phyloP scores from a whole-genome alignment of 64 coral and sea anemone genomes.

The Pachyseris speciosa region DNA sequence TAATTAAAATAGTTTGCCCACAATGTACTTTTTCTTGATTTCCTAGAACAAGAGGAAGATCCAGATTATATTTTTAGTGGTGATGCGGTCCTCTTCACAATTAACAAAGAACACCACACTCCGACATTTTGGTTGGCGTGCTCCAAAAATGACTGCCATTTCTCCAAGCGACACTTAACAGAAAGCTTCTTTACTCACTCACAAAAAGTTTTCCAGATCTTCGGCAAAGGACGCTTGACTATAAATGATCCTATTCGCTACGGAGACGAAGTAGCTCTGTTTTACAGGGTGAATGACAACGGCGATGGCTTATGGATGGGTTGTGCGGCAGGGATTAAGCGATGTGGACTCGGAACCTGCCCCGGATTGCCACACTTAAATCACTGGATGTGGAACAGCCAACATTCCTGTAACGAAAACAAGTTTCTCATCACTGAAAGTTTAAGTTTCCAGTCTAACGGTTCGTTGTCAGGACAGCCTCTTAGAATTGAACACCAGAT shows the following conservation, averaged over 20 bases:
- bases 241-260: neutral
- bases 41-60: neutral
- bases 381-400: neutral
- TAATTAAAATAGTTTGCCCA: neutral
- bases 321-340: neutral
- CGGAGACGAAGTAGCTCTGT: neutral
- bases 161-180: neutral
- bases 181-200: neutral
- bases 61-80: neutral
- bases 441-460: neutral
- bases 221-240: neutral
- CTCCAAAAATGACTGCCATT: neutral
- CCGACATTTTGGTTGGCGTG: neutral
- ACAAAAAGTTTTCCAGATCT: neutral
- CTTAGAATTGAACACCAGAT: neutral
- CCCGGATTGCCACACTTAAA: neutral
- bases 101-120: neutral
- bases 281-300: neutral
- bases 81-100: neutral
- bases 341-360: neutral
- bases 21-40: neutral
- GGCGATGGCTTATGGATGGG: neutral
- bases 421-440: neutral
- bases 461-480: neutral
- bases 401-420: neutral